These are phyloP conservation scores for Drosophila nigromelanica DNA, from an alignment of 1,140 invertebrate species.

Conservation along the genomic window DNA sequence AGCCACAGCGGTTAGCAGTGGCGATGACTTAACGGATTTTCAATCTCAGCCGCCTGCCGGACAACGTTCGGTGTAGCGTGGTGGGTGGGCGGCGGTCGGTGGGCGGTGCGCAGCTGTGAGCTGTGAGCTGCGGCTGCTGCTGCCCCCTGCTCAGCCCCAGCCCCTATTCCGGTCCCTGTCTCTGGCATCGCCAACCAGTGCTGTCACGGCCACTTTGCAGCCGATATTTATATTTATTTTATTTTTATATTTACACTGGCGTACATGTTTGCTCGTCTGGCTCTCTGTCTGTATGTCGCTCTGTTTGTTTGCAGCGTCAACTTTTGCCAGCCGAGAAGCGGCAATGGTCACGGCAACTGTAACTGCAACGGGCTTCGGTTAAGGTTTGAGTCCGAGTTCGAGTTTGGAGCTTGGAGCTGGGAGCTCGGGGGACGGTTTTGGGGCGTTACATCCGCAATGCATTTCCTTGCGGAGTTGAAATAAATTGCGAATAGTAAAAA, in stretches of 20 bases:
- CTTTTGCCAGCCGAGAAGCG: constrained; percentile 55
- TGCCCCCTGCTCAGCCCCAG: background rate
- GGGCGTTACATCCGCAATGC: constrained; percentile 80
- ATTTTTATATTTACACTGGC: constrained; percentile 79
- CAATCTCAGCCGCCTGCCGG: constrained; percentile 63
- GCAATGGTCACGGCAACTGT: constrained; percentile 24
- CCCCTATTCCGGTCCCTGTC: background rate
- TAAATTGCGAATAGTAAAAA: constrained; percentile 83
- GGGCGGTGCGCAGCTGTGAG: constrained; percentile 19
- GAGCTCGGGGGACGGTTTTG: constrained; percentile 3
- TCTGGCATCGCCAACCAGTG: background rate
- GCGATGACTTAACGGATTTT: constrained; percentile 82
- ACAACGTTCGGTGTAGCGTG: constrained; percentile 17
- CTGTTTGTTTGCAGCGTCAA: constrained; percentile 70
- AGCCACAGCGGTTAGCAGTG: constrained; percentile 75
- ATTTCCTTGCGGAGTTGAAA: constrained; percentile 83
- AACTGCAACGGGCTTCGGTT: background rate
- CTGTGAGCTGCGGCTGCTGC: constrained; percentile 24
- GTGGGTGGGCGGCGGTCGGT: background rate
- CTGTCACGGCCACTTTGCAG: constrained; percentile 66
- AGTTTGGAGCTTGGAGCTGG: background rate
- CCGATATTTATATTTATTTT: constrained; percentile 82
- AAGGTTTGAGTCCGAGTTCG: constrained; percentile 4
- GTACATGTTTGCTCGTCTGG: constrained; percentile 54
- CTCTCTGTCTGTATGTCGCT: constrained; percentile 45